Evolutionary conservation across 2,797 vertebrate species (phyloP).

Genomic region (Poeciliopsis presidionis): DNA sequence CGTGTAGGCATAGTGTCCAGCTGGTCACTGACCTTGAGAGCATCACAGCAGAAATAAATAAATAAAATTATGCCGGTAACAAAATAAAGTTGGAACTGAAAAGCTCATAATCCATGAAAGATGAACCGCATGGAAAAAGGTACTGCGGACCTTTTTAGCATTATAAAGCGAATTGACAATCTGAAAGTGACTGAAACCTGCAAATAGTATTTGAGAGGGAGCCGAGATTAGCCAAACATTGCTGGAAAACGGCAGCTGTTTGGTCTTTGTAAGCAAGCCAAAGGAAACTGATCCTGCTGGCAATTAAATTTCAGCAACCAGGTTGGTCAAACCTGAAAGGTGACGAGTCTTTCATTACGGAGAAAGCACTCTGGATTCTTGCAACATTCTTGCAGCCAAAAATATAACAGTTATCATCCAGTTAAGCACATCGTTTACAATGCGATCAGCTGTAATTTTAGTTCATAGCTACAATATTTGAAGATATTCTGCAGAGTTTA

Average conservation of each 20-base stretch:
- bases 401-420: background rate
- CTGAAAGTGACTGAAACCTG: background rate
- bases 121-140: background rate
- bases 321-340: background rate
- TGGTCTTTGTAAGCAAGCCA: background rate
- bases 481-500: background rate
- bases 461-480: background rate
- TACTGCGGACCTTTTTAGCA: background rate
- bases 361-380: background rate
- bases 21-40: background rate
- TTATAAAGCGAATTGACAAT: background rate
- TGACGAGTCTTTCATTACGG: background rate
- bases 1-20: background rate
- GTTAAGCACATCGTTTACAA: background rate
- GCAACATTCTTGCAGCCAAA: background rate
- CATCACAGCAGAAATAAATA: background rate
- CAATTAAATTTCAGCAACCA: background rate
- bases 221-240: background rate
- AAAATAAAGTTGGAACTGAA: background rate
- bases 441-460: background rate
- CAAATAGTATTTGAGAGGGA: background rate
- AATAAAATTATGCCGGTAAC: background rate
- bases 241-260: background rate
- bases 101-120: background rate
- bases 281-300: background rate